Conservation (phyloP, 2,888 invertebrate genomes). For the Lycia hirtaria region DNA sequence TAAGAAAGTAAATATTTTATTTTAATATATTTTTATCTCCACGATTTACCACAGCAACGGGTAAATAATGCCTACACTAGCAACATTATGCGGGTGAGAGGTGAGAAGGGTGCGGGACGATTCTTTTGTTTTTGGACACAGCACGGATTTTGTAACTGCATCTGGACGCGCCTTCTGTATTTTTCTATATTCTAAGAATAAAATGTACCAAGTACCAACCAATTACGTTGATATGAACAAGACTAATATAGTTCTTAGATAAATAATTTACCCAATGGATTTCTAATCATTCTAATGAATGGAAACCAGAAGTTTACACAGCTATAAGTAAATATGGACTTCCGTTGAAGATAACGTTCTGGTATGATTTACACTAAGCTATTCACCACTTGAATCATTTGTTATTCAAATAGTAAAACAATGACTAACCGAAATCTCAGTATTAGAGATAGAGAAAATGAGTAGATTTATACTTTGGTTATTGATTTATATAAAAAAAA, state of each 20-base stretch:
- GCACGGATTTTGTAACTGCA: no score
- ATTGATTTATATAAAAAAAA: no score
- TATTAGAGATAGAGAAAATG: conserved; percentile 59
- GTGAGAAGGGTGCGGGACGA: no score
- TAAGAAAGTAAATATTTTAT: no score
- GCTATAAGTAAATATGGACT: conserved; percentile 40
- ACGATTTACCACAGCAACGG: no score
- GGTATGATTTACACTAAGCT: conserved; percentile 25
- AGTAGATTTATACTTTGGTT: conserved; percentile 51
- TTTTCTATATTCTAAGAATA: no score
- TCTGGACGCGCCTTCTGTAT: no score
- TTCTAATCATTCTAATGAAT: conserved; percentile 17
- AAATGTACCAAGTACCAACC: not conserved
- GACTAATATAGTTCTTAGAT: not conserved
- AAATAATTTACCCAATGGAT: conserved; percentile 5
- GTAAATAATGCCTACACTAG: no score
- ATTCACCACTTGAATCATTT: conserved; percentile 35
- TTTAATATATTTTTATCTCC: no score
- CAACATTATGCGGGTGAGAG: no score
- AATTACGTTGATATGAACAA: not conserved
- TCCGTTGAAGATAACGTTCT: conserved; percentile 31
- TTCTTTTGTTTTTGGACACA: no score
- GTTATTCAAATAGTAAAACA: conserved; percentile 56
- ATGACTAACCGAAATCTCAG: conserved; percentile 39
- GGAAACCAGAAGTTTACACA: conserved; percentile 22